Base-by-base conservation (phyloP, 2,888 invertebrate species). In the Ceriagrion tenellum region DNA sequence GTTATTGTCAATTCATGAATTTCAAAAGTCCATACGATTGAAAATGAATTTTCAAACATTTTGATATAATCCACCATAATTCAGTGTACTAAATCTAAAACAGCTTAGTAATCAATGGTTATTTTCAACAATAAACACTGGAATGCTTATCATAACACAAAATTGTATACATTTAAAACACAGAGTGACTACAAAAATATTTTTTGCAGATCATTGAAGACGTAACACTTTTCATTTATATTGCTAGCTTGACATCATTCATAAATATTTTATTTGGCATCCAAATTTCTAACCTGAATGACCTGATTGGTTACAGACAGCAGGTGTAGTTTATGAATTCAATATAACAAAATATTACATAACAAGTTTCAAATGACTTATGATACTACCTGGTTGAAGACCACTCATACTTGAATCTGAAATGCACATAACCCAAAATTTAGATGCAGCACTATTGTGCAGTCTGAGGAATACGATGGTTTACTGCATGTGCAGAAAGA, bases 1-100 rank as follows among this genome's bases (percentile, higher is more conserved):
- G 74, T 93, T 93, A 93, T 93, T 93, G 93, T 93, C 93, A 93
- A 93, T 93, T 93, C 55, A 93, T n/a, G n/a, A 47, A 69, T 47
- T n/a, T 69, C n/a, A 26, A n/a, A 55, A 35, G 63, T 90, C n/a
- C 13, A 35, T 59, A 35, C 23, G 30, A 35, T 18, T 35, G 13
- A 35, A 56, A n/a, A 30, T 90, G n/a, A 55, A 89, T 55, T n/a
- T n/a, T 89, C 55, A 3, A 20, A 26, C 55, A 89, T 89, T 20
- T 26, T 88, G 40, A 35, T 88, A 40, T 89, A 69, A 74, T 69
- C 47, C 40, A 69, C 74, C 26, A n/a, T 30, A 69, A 30, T 59
- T 93, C 47, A 47, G 69, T 69, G 47, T 69, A n/a, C n/a, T 47
- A 23, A 74, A 26, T 55, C 69, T 47, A 16, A 12, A 89, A 55